Evolutionary conservation across 2,797 vertebrate species (phyloP), one percentile per base, ranked within the genome.

Genomic region (Scomberomorus guttatus): DNA sequence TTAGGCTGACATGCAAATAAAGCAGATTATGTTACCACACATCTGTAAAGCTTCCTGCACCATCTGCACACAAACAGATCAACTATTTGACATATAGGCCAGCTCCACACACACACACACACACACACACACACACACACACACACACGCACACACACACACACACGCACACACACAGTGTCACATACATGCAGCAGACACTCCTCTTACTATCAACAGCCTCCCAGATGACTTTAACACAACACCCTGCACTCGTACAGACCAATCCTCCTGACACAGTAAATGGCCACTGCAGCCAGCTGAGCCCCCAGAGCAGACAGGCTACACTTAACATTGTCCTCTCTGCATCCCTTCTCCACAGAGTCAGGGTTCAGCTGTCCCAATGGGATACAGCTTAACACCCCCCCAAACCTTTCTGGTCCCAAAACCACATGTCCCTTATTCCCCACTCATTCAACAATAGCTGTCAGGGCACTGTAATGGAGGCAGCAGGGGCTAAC

Each of bases 11-110:
- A 88, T 54, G 68, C 85, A 89, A 88, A 90, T 87, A 88, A 88
- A 90, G 81, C 84, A 90, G 89, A 92, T 94, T 91, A 91, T 75
- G 73, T 68, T 82, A 34, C 27, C 22, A 63, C 82, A 92, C 85
- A 93, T 92, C 85, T 92, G 90, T 81, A 92, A 87, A 77, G 86
- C 85, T 84, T 81, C 56, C 69, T 51, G 39, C 56, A 83, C 90
- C 87, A 91, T 88, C 88, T 89, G 85, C 68, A 82, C 70, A 63
- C 58, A 61, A 66, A 63, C 72, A 67, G 68, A 86, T 78, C 65
- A 79, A 63, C 68, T 69, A 73, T 69, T 77, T 50, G 24, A 83
- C 70, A 86, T 82, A 61, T 62, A 67, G 58, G 37, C 67, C 56
- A 24, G 46, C 15, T 32, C 27, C 56, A 48, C 22, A 37, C 48